Percentiles rank a stretch among this genome's conserved stretches.
phyloP scores from a whole-genome alignment of 2,113 vertebrate species.

The Protomyctophum bolini region DNA sequence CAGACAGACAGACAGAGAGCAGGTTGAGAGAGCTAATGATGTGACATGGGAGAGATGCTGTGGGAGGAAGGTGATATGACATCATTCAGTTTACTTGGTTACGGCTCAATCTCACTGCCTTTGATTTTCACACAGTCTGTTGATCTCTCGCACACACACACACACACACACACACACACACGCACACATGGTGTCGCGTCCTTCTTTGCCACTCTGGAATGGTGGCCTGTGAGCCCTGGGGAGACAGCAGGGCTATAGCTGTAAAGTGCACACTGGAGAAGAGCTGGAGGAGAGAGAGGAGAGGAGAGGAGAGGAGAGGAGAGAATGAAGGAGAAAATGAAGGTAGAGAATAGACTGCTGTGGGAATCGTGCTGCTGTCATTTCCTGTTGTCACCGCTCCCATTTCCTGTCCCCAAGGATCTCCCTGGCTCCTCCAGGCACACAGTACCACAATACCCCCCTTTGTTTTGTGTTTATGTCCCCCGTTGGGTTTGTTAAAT shows the following conservation, averaged over 20 bases:
- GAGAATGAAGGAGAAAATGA: slow-evolving; percentile 26
- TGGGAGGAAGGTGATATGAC: slow-evolving; percentile 19
- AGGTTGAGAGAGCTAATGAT: slow-evolving; percentile 64
- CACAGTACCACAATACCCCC: slow-evolving; percentile 26
- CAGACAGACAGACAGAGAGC: slow-evolving; percentile 28
- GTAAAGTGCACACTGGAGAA: background rate
- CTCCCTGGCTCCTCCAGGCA: slow-evolving; percentile 13
- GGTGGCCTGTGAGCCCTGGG: no score
- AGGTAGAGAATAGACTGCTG: slow-evolving; percentile 29
- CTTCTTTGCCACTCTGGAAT: no score
- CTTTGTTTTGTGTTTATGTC: slow-evolving; percentile 40
- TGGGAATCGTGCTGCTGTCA: slow-evolving; percentile 52
- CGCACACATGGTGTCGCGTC: background rate
- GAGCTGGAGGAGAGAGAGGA: background rate
- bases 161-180: background rate
- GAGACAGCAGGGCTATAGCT: no score
- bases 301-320: background rate
- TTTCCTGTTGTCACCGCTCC: slow-evolving; percentile 64
- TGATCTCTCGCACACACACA: background rate
- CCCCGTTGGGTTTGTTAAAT: background rate
- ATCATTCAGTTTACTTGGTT: no score
- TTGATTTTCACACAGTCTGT: no score
- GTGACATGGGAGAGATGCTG: slow-evolving; percentile 13
- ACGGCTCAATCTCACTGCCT: no score
- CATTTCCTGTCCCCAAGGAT: slow-evolving; percentile 63